A percentile compares a stretch with the other conserved stretches of the same genome.
These are phyloP conservation scores for Diachrysia chrysitis DNA, from an alignment of 2,888 invertebrate species.

Conservation along the genomic window DNA sequence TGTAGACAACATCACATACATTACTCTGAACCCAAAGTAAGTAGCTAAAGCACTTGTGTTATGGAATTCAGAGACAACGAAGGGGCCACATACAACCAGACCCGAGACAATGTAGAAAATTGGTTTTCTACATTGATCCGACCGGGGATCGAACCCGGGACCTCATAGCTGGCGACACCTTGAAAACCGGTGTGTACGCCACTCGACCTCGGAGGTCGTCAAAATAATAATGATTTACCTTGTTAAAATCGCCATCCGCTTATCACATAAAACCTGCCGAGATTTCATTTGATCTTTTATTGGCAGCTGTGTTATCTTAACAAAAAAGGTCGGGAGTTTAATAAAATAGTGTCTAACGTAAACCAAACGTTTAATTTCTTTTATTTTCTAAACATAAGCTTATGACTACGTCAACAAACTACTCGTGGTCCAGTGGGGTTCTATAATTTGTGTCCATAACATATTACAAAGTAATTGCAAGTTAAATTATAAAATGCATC, in stretches of 20 bases:
- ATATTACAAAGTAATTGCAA: not conserved
- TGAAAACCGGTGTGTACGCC: no score
- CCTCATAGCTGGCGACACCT: no score
- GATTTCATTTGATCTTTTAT: slow-evolving; percentile 40
- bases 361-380: slow-evolving; percentile 64
- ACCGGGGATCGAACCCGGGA: no score
- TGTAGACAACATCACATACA: no score
- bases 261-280: not conserved
- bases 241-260: slow-evolving; percentile 2
- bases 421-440: slow-evolving; percentile 26
- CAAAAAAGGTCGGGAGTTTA: slow-evolving; percentile 33
- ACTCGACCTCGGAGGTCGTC: no score
- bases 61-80: no score
- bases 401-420: slow-evolving; percentile 67
- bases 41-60: no score
- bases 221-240: no score
- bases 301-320: slow-evolving; percentile 8
- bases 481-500: not conserved
- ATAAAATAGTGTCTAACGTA: slow-evolving; percentile 51
- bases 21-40: no score
- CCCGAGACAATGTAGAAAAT: no score
- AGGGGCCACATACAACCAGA: no score
- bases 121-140: no score
- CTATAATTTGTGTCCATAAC: slow-evolving; percentile 42
- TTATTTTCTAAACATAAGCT: slow-evolving; percentile 47